A percentile compares a stretch with the other conserved stretches of the same genome.
phyloP scores from a whole-genome alignment of 2,113 vertebrate species.

The Anoplopoma fimbria region DNA sequence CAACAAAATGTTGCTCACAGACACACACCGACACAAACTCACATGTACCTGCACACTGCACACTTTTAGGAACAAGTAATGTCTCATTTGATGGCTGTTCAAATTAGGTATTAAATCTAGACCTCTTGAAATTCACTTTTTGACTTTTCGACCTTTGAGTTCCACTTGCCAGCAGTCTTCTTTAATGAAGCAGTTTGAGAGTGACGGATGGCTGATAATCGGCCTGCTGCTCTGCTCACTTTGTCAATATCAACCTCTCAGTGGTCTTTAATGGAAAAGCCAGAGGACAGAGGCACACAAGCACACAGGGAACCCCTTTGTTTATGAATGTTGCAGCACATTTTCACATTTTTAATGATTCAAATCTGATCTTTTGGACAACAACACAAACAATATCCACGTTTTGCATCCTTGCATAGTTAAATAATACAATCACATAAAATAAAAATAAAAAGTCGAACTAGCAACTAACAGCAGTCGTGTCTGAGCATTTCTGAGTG shows the following conservation, averaged over 20 bases:
- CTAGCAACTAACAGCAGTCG: neutral
- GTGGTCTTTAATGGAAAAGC: constrained; percentile 21
- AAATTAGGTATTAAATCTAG: constrained; percentile 7
- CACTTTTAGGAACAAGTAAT: neutral
- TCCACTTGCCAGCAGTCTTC: neutral
- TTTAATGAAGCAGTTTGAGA: constrained; percentile 34
- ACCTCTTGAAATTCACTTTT: constrained; percentile 11
- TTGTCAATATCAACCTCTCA: constrained; percentile 12
- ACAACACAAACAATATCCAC: neutral
- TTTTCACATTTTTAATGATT: constrained; percentile 2
- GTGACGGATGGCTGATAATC: constrained; percentile 16
- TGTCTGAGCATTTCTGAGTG: constrained; percentile 34
- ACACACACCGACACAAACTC: neutral
- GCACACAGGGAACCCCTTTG: neutral
- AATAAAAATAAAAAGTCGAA: neutral
- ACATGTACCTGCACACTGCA: neutral
- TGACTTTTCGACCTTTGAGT: constrained; percentile 39
- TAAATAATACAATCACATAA: constrained; percentile 12
- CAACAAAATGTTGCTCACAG: neutral
- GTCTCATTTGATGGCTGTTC: constrained; percentile 22
- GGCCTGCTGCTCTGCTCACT: constrained; percentile 6
- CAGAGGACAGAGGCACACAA: neutral
- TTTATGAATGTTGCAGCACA: neutral
- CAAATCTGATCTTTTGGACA: neutral
- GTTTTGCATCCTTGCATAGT: neutral